Evolutionary conservation across 2,888 invertebrate species (phyloP), one percentile per base, ranked within the genome.

Genomic region (Scaeva pyrastri): DNA sequence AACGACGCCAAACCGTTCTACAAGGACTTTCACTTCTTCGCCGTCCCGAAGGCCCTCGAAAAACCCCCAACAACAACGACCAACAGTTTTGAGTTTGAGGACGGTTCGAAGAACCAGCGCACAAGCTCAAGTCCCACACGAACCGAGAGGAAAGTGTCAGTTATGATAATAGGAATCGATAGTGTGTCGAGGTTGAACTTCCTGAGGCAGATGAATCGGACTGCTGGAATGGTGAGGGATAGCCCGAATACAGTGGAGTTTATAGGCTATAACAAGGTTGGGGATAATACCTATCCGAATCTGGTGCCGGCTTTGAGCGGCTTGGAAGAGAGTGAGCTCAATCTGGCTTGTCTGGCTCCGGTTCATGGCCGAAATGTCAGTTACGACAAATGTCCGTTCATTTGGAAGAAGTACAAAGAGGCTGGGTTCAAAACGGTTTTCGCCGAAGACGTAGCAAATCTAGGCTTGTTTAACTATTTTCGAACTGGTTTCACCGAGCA

Each of bases 201-300:
- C 88, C 94, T 96, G 87, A 94, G 98, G 56, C 96, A 96, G 89
- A 96, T 98, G 96, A 96, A 96, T 0, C 94, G 94, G 89, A 97
- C 97, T 0, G 92, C 93, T 3, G 90, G 92, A 1, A 94, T 94
- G 88, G 91, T 97, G 36, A 93, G 94, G 78, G 91, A 94, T 16
- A 88, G 90, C 14, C 83, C 91, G 0, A 87, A 89, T 6, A 95
- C 96, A 48, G 94, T 97, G 68, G 97, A 97, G 90, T 93, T 98
- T 90, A 92, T 96, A 88, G 98, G 98, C 6, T 98, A 97, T 92
- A 98, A 97, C 91, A 98, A 98, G 94, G 96, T 98, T 10, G 98
- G 95, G 3, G 98, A 98, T 91, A 98, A 98, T 91, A 98, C 98
- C 0, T 98, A 97, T 91, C 97, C 98, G 0, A 98, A 98, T 91